A percentile compares a stretch with the other conserved stretches of the same genome.
These are phyloP conservation scores for Trichacis sp. DNA, from an alignment of 2,888 invertebrate genomes.

Conservation along the genomic window DNA sequence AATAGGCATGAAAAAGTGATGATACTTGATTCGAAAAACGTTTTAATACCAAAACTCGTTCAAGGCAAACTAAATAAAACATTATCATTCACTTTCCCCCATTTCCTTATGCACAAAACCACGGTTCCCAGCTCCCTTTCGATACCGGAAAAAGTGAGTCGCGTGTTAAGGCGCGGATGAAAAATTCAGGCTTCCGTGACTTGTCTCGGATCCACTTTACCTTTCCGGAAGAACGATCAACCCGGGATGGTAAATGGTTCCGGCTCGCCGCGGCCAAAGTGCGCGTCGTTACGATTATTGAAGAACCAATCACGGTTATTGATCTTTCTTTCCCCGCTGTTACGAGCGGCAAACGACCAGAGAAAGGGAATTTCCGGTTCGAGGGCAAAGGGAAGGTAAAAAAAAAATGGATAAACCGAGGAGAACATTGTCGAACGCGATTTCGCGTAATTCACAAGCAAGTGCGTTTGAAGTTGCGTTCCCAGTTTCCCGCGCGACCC, in stretches of 20 bases:
- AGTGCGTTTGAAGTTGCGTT: neutral
- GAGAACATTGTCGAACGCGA: too few relatives aligned
- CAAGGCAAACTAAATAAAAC: too few relatives aligned
- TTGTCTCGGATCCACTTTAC: constrained; percentile 7
- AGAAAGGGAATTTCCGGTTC: too few relatives aligned
- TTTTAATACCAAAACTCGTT: too few relatives aligned
- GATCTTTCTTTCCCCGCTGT: too few relatives aligned
- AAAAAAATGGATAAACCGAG: too few relatives aligned
- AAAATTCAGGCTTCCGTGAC: neutral
- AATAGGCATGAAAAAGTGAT: too few relatives aligned
- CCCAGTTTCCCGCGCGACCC: constrained; percentile 15
- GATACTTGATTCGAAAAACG: too few relatives aligned
- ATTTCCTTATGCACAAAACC: too few relatives aligned
- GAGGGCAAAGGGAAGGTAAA: too few relatives aligned
- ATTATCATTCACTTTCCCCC: too few relatives aligned
- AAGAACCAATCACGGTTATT: constrained; percentile 1
- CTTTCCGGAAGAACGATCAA: neutral
- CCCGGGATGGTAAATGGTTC: constrained; percentile 13
- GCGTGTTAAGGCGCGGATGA: neutral
- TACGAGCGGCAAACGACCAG: too few relatives aligned
- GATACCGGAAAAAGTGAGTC: neutral
- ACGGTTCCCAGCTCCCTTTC: neutral
- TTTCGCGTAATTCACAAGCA: neutral
- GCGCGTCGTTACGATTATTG: constrained; percentile 6
- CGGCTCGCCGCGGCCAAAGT: constrained; percentile 13